These are phyloP conservation scores for Diuraphis noxia DNA, from an alignment of 1,140 invertebrate species.

Conservation along the genomic window DNA sequence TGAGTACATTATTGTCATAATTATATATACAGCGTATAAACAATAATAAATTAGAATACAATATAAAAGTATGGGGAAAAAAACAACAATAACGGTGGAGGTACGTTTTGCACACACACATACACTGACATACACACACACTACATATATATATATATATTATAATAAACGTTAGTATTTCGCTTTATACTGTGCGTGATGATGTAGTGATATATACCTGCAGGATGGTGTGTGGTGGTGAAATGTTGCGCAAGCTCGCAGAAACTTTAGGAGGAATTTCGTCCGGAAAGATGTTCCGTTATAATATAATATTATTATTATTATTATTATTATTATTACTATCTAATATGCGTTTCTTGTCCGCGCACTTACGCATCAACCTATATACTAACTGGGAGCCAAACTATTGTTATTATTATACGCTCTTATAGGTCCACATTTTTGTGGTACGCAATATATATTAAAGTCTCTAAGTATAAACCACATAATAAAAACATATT, in stretches of 20 bases:
- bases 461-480: neutral
- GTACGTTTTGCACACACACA: neutral
- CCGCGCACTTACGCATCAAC: neutral
- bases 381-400: neutral
- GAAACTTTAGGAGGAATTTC: neutral
- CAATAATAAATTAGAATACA: neutral
- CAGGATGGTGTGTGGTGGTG: conserved; percentile 6
- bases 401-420: neutral
- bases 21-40: neutral
- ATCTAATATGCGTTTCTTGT: conserved; percentile 5
- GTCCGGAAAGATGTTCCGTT: neutral
- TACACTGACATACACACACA: neutral
- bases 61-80: neutral
- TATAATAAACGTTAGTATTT: neutral
- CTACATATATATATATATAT: neutral
- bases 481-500: neutral
- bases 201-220: neutral
- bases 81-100: conserved; percentile 11
- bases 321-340: neutral
- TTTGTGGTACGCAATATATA: neutral
- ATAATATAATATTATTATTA: neutral
- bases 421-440: neutral
- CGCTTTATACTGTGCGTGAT: conserved; percentile 25
- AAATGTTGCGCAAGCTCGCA: neutral
- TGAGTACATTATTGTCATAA: neutral